Percentiles rank a stretch among this genome's conserved stretches.
Evolutionary conservation across 2,888 invertebrate genomes (phyloP).

Genomic region (Dynastes hyllus): DNA sequence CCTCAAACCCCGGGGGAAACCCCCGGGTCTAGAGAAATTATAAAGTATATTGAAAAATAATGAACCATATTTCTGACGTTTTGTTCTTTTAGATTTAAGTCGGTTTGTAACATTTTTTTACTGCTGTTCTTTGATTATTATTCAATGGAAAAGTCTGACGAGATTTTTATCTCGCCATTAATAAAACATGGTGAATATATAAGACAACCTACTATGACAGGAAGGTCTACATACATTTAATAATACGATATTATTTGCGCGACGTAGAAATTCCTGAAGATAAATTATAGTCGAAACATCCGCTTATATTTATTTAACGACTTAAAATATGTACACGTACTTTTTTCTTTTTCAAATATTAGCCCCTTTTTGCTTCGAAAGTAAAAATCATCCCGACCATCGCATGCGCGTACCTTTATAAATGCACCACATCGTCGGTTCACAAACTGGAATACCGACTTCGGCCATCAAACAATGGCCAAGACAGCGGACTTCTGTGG

Average conservation of each 20-base stretch:
- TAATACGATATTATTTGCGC: neutral
- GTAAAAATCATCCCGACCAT: neutral
- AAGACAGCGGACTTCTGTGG: conserved; percentile 43
- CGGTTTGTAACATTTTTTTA: too few species aligned
- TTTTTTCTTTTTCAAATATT: conserved; percentile 13
- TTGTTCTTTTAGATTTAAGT: too few species aligned
- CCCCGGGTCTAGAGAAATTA: too few species aligned
- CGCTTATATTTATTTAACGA: conserved; percentile 17
- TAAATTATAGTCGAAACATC: conserved; percentile 6
- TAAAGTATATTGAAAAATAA: too few species aligned
- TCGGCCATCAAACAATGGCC: conserved; percentile 1
- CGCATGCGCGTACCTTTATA: neutral
- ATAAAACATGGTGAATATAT: too few species aligned
- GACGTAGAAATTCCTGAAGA: neutral
- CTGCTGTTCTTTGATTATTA: too few species aligned
- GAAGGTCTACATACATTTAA: neutral
- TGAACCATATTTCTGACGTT: too few species aligned
- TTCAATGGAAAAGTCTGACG: too few species aligned
- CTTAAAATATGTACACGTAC: conserved; percentile 12
- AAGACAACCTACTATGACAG: too few species aligned
- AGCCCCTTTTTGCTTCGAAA: neutral
- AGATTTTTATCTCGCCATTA: too few species aligned
- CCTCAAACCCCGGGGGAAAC: too few species aligned
- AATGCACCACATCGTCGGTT: neutral
- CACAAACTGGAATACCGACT: conserved; percentile 14